A percentile compares a stretch with the other conserved stretches of the same genome.
Evolutionary conservation across 2,888 invertebrate genomes (phyloP).

Genomic region (Athripsodes cinereus): DNA sequence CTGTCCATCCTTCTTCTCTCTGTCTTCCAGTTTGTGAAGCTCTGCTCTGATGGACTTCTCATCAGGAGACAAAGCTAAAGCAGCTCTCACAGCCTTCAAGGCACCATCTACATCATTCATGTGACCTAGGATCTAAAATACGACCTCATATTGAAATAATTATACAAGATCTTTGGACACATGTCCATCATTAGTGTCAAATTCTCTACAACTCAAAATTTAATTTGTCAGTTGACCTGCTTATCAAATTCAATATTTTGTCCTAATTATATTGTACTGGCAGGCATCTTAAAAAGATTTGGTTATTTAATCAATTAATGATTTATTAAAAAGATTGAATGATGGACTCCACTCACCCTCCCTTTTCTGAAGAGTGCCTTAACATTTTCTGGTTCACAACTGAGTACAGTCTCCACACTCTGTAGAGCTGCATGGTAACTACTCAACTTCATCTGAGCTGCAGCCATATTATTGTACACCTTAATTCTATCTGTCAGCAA

Average conservation of each 20-base stretch:
- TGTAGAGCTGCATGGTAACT: slow-evolving; percentile 75
- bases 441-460: slow-evolving; percentile 83
- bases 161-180: too few species aligned
- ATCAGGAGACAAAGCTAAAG: slow-evolving; percentile 40
- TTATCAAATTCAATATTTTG: too few species aligned
- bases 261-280: too few species aligned
- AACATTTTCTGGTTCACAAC: slow-evolving; percentile 80
- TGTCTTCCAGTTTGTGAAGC: slow-evolving; percentile 33
- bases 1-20: slow-evolving; percentile 37
- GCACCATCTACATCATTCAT: slow-evolving; percentile 63
- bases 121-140: slow-evolving; percentile 38
- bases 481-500: slow-evolving; percentile 75
- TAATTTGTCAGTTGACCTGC: too few species aligned
- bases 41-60: slow-evolving; percentile 47
- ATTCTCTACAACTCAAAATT: too few species aligned
- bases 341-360: slow-evolving; percentile 46
- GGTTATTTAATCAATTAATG: too few species aligned
- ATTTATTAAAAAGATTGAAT: too few species aligned
- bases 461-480: slow-evolving; percentile 88
- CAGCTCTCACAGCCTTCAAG: slow-evolving; percentile 49
- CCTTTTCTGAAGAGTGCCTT: slow-evolving; percentile 88
- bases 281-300: too few species aligned
- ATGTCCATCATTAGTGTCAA: too few species aligned
- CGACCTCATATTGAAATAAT: too few species aligned
- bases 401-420: slow-evolving; percentile 68